A percentile compares a stretch with the other conserved stretches of the same genome.
Evolutionary conservation across 2,888 invertebrate species (phyloP).

Genomic region (Pyralis farinalis): DNA sequence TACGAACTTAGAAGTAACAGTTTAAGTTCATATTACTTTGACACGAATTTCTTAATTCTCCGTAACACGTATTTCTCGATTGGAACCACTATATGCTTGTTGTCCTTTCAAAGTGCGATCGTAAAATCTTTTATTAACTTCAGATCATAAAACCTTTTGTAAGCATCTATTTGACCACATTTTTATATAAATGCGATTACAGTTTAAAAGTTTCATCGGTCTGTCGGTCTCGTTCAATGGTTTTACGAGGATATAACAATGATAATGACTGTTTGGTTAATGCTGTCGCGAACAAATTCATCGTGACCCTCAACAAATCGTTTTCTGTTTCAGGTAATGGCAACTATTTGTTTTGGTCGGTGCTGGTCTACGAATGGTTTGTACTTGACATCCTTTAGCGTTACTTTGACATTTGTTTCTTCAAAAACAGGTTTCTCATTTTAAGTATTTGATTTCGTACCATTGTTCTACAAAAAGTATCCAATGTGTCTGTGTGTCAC

Average conservation of each 20-base stretch:
- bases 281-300: conserved; percentile 15
- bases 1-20: background rate
- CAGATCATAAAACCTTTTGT: conserved; percentile 39
- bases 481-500: too few species aligned
- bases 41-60: conserved; percentile 1
- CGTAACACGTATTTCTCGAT: background rate
- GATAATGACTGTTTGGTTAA: conserved; percentile 23
- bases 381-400: too few species aligned
- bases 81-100: conserved; percentile 16
- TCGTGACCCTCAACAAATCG: conserved; percentile 18
- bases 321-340: conserved; percentile 35
- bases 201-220: conserved; percentile 30
- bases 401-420: too few species aligned
- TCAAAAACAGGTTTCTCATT: too few species aligned
- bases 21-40: conserved; percentile 9
- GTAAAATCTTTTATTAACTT: conserved; percentile 48
- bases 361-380: conserved; percentile 1
- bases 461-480: too few species aligned
- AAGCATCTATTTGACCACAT: conserved; percentile 29
- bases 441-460: too few species aligned
- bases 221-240: conserved; percentile 21
- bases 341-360: background rate
- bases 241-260: conserved; percentile 29
- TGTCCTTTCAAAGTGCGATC: conserved; percentile 23
- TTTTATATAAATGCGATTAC: conserved; percentile 38